Conservation (phyloP, 2,888 invertebrate genomes). For the Parnassius orleans region DNA sequence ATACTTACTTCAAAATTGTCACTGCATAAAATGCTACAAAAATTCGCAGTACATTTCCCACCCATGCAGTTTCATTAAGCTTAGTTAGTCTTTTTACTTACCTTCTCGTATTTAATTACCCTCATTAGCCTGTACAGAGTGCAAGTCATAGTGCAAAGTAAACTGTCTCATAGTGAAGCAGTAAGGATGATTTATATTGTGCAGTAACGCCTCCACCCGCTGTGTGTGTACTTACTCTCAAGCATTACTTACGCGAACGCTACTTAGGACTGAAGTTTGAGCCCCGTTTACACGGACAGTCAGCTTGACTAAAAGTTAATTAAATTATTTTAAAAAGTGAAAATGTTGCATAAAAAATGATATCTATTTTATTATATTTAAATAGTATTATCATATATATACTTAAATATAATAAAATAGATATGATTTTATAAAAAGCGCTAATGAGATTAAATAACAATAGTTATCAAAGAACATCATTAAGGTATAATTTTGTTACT, state of each 20-base stretch:
- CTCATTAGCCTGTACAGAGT: slow-evolving; percentile 18
- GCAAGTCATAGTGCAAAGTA: slow-evolving; percentile 25
- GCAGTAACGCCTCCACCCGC: slow-evolving; percentile 22
- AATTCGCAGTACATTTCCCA: no score
- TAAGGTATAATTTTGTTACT: no score
- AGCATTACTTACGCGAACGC: slow-evolving; percentile 18
- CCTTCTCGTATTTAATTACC: slow-evolving; percentile 22
- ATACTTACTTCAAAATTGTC: no score
- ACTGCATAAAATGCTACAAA: no score
- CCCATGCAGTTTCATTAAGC: background rate
- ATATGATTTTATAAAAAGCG: no score
- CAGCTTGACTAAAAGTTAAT: background rate
- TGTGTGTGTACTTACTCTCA: slow-evolving; percentile 18
- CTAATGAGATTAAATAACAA: no score
- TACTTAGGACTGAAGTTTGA: slow-evolving; percentile 15
- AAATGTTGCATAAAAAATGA: no score
- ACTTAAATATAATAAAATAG: no score
- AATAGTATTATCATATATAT: no score
- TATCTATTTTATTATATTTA: no score
- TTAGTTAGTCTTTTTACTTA: slow-evolving; percentile 7
- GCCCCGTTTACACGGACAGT: slow-evolving; percentile 4
- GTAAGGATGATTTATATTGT: slow-evolving; percentile 25
- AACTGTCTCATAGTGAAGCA: slow-evolving; percentile 18
- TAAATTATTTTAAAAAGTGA: no score
- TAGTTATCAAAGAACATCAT: no score